Evolutionary conservation across 2,888 invertebrate species (phyloP), one percentile per base, ranked within the genome.

Genomic region (Drosophila phalerata): DNA sequence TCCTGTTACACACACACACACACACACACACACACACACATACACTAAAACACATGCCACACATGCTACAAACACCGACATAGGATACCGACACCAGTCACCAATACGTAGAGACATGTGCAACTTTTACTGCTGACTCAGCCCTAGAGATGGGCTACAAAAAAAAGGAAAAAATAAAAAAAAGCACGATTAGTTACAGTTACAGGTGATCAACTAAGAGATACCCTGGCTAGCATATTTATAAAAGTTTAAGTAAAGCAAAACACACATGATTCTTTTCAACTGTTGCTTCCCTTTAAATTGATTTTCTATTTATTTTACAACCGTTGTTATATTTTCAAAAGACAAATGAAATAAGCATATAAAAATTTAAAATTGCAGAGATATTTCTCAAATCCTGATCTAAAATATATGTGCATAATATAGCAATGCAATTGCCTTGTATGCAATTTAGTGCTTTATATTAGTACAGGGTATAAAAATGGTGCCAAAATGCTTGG

Each of bases 111-210:
- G 62, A 73, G 53, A 19, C 38, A 32, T 68, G 77, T 86, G 80
- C 69, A 86, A 79, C 79, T 83, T 85, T 86, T 83, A 77, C 73
- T 86, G 84, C 86, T 84, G 84, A 86, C 86, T 85, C 67, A 64
- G 64, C 67, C 53, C 45, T 38, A 48, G 64, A 55, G 68, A 69
- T 48, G 32, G 28, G 22, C 37, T 34, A 28, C 49, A 28, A 55
- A 19, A 49, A 58, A 25, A 19, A 1, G 42, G 15, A 4, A 42
- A 19, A 49, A 37, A 8, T 32, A 34, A 40, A 40, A 49, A 32
- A 4, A 28, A 15, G n/a, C 38, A 11, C 2, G 10, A 28, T 17
- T 6, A 17, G 11, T 15, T 40, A 15, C 28, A 28, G 25, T 17
- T 15, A 1, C 13, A 25, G 40, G 8, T 49, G 19, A 40, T 22